Evolutionary conservation across 2,797 vertebrate genomes (phyloP), one percentile per base, ranked within the genome.

Genomic region (Semotilus atromaculatus): DNA sequence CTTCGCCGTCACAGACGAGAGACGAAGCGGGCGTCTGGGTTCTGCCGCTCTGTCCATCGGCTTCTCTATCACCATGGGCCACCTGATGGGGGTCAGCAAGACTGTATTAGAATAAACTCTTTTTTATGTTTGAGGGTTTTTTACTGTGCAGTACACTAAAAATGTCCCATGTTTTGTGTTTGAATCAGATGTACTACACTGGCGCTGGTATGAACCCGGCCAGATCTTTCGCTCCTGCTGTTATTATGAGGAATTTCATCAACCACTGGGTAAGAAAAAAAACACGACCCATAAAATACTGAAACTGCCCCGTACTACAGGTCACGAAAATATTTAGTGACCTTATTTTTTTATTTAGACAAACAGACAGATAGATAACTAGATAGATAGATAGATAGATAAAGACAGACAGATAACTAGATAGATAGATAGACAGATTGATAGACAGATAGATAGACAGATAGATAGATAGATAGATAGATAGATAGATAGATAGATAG

Each of bases 131-230:
- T 40, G 26, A 18, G 5, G 7, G 14, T 31, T 62, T 71, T 29
- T 13, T 53, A 86, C 38, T 43, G 9, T 36, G 36, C n/a, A n/a
- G 4, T 51, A 18, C 58, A 29, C 40, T 31, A 26, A 26, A 51
- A 16, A 5, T 74, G n/a, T 60, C 26, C 7, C 55, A 16, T 6
- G 31, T 3, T 88, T 36, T 76, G n/a, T 87, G 8, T 87, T 34
- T 91, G 81, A 93, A 88, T 29, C 91, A 98, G 97, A 96, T 99
- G 90, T 95, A 97, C 92, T 98, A 98, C 90, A 98, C 97, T 0
- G 97, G 97, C 1, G 96, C 97, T 86, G 94, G 97, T 73, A 99
- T 98, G 97, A 98, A 98, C 92, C 97, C 97, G 1, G 97, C 97
- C 3, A 95, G 97, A 76, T 98, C 97, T 90, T 98, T 99, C 21